Evolutionary conservation across 1,140 invertebrate genomes (phyloP).

Genomic region (Drosophila equinoxialis): DNA sequence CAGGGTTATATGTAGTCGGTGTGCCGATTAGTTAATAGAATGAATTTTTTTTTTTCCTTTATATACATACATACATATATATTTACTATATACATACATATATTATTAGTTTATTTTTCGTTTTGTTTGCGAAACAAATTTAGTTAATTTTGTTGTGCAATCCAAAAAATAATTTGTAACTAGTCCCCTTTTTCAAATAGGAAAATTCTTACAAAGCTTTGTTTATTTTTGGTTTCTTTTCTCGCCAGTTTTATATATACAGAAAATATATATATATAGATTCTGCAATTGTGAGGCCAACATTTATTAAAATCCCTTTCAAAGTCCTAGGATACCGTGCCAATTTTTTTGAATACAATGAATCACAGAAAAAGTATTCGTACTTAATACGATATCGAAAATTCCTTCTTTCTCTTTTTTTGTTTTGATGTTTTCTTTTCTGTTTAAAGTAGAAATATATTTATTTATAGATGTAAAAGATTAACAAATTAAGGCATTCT

Average conservation of each 20-base stretch:
- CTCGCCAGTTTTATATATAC: slow-evolving; percentile 12
- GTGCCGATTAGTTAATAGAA: too few relatives aligned
- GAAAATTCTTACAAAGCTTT: neutral
- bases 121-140: slow-evolving; percentile 4
- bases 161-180: slow-evolving; percentile 1
- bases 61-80: neutral
- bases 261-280: neutral
- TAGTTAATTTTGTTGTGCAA: slow-evolving; percentile 1
- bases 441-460: neutral
- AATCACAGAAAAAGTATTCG: neutral
- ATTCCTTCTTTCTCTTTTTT: neutral
- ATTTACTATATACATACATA: neutral
- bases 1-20: too few relatives aligned
- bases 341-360: neutral
- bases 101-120: neutral
- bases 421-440: too few relatives aligned
- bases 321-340: neutral
- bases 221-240: neutral
- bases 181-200: too few relatives aligned
- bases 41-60: too few relatives aligned
- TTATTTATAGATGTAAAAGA: neutral
- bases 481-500: neutral
- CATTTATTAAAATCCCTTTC: neutral
- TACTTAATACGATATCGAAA: neutral
- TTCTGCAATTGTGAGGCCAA: slow-evolving; percentile 5